A percentile compares a stretch with the other conserved stretches of the same genome.
phyloP scores from a whole-genome alignment of 2,797 vertebrate species.

The Xenentodon cancila region DNA sequence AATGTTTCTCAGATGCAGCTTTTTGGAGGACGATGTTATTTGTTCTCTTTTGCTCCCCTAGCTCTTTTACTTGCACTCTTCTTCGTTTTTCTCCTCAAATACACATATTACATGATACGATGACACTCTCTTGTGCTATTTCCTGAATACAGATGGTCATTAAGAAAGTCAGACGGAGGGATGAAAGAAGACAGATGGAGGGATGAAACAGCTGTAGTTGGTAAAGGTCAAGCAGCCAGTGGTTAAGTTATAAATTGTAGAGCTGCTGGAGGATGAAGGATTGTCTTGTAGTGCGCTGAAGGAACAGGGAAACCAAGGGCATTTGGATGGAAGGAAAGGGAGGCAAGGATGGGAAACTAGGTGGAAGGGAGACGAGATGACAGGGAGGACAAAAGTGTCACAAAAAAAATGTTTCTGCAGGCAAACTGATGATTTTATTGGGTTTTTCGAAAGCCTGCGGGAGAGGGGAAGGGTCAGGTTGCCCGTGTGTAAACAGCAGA shows the following conservation, averaged over 20 bases:
- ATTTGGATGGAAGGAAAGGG: not conserved
- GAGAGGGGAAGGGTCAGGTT: conserved; percentile 60
- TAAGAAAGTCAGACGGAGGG: conserved; percentile 3
- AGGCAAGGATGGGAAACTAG: conserved; percentile 6
- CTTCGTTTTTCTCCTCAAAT: not conserved
- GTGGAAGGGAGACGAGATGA: conserved; percentile 18
- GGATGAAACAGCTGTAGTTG: conserved; percentile 61
- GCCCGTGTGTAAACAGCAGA: conserved; percentile 77
- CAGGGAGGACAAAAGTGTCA: conserved; percentile 4
- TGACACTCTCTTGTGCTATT: conserved; percentile 31
- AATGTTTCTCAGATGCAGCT: conserved; percentile 57
- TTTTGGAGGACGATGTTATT: conserved; percentile 58
- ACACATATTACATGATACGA: conserved; percentile 18
- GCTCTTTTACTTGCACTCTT: conserved; percentile 44
- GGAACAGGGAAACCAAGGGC: not conserved
- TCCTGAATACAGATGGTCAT: conserved; percentile 38
- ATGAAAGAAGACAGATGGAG: conserved; percentile 22
- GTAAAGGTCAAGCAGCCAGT: conserved; percentile 55
- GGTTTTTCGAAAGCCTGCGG: conserved; percentile 38
- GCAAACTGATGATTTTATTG: conserved; percentile 55
- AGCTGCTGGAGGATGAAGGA: conserved; percentile 26
- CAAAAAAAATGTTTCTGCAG: conserved; percentile 29
- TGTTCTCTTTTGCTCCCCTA: conserved; percentile 45
- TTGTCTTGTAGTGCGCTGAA: conserved; percentile 27
- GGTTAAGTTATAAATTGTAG: conserved; percentile 51